These are phyloP conservation scores for Solenopsis invicta DNA, from an alignment of 1,140 invertebrate genomes.

Conservation along the genomic window DNA sequence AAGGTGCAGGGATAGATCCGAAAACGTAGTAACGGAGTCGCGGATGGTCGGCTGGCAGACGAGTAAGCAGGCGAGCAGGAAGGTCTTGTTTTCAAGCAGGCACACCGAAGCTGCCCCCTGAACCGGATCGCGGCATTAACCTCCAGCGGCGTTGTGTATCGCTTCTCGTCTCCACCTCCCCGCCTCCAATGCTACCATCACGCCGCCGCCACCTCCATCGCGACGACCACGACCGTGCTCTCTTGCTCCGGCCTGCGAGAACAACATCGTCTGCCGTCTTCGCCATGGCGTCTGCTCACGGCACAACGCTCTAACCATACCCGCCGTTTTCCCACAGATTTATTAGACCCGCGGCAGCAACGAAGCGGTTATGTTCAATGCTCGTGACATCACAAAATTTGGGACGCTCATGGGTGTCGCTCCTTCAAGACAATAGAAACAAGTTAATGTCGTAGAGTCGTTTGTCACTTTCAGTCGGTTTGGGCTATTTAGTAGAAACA, in stretches of 20 bases:
- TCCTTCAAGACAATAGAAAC: neutral
- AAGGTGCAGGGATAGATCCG: neutral
- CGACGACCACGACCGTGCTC: slow-evolving; percentile 58
- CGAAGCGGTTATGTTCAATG: neutral
- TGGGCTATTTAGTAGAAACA: neutral
- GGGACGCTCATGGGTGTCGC: neutral
- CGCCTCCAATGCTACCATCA: slow-evolving; percentile 66
- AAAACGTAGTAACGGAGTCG: slow-evolving; percentile 27
- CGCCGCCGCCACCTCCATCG: slow-evolving; percentile 65
- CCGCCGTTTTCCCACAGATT: slow-evolving; percentile 61
- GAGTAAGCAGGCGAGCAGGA: slow-evolving; percentile 57
- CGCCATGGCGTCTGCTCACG: slow-evolving; percentile 61
- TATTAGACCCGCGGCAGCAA: slow-evolving; percentile 28
- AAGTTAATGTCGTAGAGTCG: neutral
- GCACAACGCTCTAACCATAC: slow-evolving; percentile 51
- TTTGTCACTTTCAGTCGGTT: neutral
- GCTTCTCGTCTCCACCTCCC: slow-evolving; percentile 66
- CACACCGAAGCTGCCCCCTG: slow-evolving; percentile 80
- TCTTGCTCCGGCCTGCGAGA: slow-evolving; percentile 36
- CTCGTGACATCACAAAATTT: slow-evolving; percentile 30
- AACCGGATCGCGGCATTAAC: slow-evolving; percentile 84
- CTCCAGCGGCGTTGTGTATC: slow-evolving; percentile 78
- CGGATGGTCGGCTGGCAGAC: slow-evolving; percentile 20
- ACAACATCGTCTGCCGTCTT: slow-evolving; percentile 48
- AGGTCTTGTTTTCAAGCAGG: slow-evolving; percentile 79